Evolutionary conservation across 2,797 vertebrate species (phyloP).

Genomic region (Myripristis jacobus): DNA sequence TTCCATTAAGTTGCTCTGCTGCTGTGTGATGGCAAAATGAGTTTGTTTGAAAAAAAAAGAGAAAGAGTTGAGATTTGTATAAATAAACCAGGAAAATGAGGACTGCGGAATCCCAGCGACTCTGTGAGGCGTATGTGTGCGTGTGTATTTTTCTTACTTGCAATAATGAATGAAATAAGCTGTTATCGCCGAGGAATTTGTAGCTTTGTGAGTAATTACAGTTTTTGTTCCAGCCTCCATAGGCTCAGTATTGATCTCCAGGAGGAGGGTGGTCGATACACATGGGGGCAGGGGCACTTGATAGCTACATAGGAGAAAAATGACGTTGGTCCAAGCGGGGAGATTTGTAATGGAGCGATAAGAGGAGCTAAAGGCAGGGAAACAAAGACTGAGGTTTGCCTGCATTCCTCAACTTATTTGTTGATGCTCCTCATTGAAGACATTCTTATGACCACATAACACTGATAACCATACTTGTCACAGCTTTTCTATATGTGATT

Average conservation of each 20-base stretch:
- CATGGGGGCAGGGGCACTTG: slow-evolving; percentile 77
- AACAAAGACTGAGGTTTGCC: slow-evolving; percentile 52
- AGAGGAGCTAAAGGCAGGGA: slow-evolving; percentile 66
- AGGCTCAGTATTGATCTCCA: slow-evolving; percentile 82
- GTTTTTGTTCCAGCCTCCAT: slow-evolving; percentile 81
- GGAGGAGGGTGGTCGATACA: slow-evolving; percentile 81
- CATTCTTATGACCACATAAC: not conserved
- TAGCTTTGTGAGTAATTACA: slow-evolving; percentile 86
- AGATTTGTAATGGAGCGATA: slow-evolving; percentile 81
- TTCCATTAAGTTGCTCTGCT: slow-evolving; percentile 7
- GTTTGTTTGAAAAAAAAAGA: not conserved
- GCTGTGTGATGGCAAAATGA: not conserved
- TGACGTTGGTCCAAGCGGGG: slow-evolving; percentile 72
- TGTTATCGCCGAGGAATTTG: slow-evolving; percentile 81
- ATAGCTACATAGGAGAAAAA: slow-evolving; percentile 83
- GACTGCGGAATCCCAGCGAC: slow-evolving; percentile 23
- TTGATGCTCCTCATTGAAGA: slow-evolving; percentile 38
- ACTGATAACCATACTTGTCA: slow-evolving; percentile 22
- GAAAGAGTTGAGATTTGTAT: slow-evolving; percentile 3
- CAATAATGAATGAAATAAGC: slow-evolving; percentile 77
- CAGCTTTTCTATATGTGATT: slow-evolving; percentile 2
- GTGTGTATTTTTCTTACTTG: slow-evolving; percentile 65
- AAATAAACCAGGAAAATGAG: slow-evolving; percentile 40
- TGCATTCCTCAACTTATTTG: slow-evolving; percentile 39
- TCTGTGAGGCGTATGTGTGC: slow-evolving; percentile 30